Base-by-base conservation (phyloP, 2,888 invertebrate genomes). In the Argyra leucocephala region DNA sequence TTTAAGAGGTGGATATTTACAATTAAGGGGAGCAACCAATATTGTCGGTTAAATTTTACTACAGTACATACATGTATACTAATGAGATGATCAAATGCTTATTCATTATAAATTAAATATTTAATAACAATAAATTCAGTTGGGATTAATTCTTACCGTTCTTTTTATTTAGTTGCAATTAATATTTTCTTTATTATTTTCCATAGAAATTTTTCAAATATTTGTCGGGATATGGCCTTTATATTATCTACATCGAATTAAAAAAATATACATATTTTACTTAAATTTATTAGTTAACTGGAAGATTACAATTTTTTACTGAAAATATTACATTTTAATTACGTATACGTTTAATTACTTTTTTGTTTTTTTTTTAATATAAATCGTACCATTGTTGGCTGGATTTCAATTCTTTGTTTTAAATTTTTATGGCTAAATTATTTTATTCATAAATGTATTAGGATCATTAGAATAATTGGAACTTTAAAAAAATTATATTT, bases 1-100 rank as follows among this genome's bases (percentile, higher is more conserved):
- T 75, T 91, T 95, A 66, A 91, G 93, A 26, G 90, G 92, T 61
- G 95, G 95, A 2, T 95, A 93, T 78, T 81, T 96, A 67, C 88
- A 91, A 64, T 80, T 96, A 57, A 83, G 96, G 71, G 93, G 93
- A 71, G 90, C 93, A 0, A 26, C 24, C 18, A 61, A 61, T 61
- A 26, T 31, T 3, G 61, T 61, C 1, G 48, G 48, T 18, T 48
- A 48, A 18, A 18, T n/a, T n/a, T n/a, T n/a, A n/a, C n/a, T n/a
- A n/a, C n/a, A n/a, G n/a, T n/a, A n/a, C n/a, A n/a, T n/a, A n/a
- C n/a, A n/a, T n/a, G n/a, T n/a, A n/a, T n/a, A n/a, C n/a, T n/a
- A n/a, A n/a, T n/a, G n/a, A n/a, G n/a, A n/a, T n/a, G n/a, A n/a
- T n/a, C n/a, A n/a, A n/a, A n/a, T n/a, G n/a, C n/a, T n/a, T n/a